Evolutionary conservation across 2,113 vertebrate species (phyloP).

Genomic region (Trinectes maculatus): DNA sequence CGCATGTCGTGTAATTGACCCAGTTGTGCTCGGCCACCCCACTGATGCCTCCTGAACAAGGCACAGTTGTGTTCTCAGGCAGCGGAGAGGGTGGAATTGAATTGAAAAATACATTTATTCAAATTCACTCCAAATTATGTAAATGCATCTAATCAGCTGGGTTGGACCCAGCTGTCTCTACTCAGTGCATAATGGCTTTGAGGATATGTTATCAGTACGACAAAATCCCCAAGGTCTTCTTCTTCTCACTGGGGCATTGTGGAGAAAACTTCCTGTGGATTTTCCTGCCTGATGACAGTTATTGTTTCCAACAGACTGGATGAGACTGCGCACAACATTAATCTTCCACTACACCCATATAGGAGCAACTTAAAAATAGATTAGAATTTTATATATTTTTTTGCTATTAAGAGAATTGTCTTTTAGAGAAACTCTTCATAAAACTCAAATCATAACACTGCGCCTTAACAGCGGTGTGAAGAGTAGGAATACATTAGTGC

Average conservation of each 20-base stretch:
- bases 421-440: too few relatives aligned
- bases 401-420: too few relatives aligned
- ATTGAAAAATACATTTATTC: conserved; percentile 58
- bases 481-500: conserved; percentile 6
- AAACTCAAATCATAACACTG: not conserved
- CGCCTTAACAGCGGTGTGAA: too few relatives aligned
- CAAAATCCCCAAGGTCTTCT: conserved; percentile 47
- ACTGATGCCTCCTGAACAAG: not conserved
- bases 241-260: conserved; percentile 20
- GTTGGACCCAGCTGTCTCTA: conserved; percentile 61
- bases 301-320: conserved; percentile 9
- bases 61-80: not conserved
- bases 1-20: not conserved
- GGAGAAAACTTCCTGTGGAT: conserved; percentile 19
- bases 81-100: conserved; percentile 19
- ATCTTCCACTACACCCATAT: not conserved
- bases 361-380: not conserved
- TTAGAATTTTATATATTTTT: not conserved
- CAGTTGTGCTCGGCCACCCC: not conserved
- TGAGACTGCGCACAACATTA: conserved; percentile 17
- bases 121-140: conserved; percentile 59
- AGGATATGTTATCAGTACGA: conserved; percentile 59
- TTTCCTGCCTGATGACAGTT: conserved; percentile 40
- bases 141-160: conserved; percentile 60
- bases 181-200: conserved; percentile 61